These are phyloP conservation scores for Rhagophthalmus giganteus DNA, from an alignment of 2,888 invertebrate genomes.

Conservation along the genomic window DNA sequence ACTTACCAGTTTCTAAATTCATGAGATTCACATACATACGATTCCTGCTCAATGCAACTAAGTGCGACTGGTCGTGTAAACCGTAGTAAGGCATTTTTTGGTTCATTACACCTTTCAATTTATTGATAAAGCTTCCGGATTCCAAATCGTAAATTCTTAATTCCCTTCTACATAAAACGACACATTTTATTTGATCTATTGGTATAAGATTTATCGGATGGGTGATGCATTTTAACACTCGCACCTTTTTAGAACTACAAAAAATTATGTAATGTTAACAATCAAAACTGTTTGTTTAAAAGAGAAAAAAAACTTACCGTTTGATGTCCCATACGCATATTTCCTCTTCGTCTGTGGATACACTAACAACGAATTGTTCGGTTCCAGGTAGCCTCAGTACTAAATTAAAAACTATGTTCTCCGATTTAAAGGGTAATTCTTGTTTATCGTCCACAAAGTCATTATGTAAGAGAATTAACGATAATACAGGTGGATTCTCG, in stretches of 20 bases:
- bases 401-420: conserved; percentile 61
- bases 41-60: conserved; percentile 82
- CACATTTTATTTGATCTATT: conserved; percentile 74
- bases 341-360: conserved; percentile 74
- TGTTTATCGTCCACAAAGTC: conserved; percentile 25
- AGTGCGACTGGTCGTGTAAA: conserved; percentile 75
- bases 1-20: conserved; percentile 74
- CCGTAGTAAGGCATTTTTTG: conserved; percentile 92
- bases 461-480: conserved; percentile 62
- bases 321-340: conserved; percentile 81
- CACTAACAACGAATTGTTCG: conserved; percentile 73
- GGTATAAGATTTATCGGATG: conserved; percentile 79
- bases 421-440: conserved; percentile 9
- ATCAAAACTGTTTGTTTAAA: too few species aligned
- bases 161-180: conserved; percentile 81
- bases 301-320: too few species aligned
- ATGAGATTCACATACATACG: conserved; percentile 88
- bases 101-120: conserved; percentile 86
- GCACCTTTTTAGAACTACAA: conserved; percentile 64
- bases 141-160: conserved; percentile 79
- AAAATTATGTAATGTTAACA: neutral
- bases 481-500: conserved; percentile 62
- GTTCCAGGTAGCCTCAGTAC: conserved; percentile 66
- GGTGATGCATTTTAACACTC: conserved; percentile 72
- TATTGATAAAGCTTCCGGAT: conserved; percentile 71